Base-by-base conservation (phyloP, 2,888 invertebrate genomes). In the Aphodius sticticus region DNA sequence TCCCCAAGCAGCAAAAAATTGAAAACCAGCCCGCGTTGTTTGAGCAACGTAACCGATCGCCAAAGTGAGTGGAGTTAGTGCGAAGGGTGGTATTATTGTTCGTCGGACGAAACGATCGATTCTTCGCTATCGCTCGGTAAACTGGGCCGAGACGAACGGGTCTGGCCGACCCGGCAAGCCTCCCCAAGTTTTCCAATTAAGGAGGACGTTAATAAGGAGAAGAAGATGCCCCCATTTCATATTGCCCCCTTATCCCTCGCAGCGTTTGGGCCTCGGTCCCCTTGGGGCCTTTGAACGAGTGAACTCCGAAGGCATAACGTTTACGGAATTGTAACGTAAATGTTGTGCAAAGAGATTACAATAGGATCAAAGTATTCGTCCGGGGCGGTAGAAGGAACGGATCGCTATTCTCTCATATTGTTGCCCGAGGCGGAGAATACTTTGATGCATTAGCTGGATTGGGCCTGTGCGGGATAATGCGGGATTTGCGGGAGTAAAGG, bases 131-230 rank as follows among this genome's bases (percentile, higher is more conserved):
- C 53, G 53, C 53, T 53, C 53, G 53, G 9, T 9, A 53, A 53
- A 53, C 53, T 53, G 9, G 53, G 53, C 53, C 12, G 53, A 53
- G 53, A 53, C 53, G 53, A 53, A 12, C 12, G 9, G 53, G 53
- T 12, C 26, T 12, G 53, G 53, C 53, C 53, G 53, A 53, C 53
- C 53, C 53, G 1, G 53, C 2, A 53, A 53, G 53, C 53, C 7
- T 53, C 53, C 53, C 53, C 53, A 53, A 53, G 53, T 53, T 53
- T 53, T 53, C 53, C 53, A 53, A 53, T 53, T 53, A 53, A 53
- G 53, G 53, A 53, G 53, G 53, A 53, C 53, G 53, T 53, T 53
- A 53, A 53, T 53, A 53, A 53, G 53, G 53, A 53, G 53, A 53
- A 53, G 53, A 53, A 53, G 53, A 7, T 53, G 53, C 12, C 38